phyloP scores from a whole-genome alignment of 2,888 invertebrate genomes.

The Coremacera marginata region DNA sequence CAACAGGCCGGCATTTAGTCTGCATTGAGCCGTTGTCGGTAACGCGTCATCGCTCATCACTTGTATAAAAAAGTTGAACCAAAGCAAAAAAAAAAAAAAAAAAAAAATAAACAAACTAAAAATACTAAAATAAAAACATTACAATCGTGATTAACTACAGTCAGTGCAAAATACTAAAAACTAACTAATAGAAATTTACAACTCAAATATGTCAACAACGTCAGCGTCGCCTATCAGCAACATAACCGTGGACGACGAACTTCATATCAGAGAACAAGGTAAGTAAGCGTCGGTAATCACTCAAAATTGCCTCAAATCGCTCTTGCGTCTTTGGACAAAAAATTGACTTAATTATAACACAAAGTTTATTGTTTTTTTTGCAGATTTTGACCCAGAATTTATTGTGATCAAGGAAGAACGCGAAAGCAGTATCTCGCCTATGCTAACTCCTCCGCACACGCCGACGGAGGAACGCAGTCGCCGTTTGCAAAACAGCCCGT shows the following conservation, averaged over 20 bases:
- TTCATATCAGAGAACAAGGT: conserved; percentile 68
- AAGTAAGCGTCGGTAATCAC: conserved; percentile 53
- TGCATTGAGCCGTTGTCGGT: conserved; percentile 61
- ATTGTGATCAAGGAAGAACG: conserved; percentile 76
- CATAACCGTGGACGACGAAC: conserved; percentile 69
- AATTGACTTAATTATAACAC: not conserved
- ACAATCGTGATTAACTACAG: conserved; percentile 23
- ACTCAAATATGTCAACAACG: conserved; percentile 67
- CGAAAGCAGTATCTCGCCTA: conserved; percentile 72
- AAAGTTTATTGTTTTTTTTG: not conserved
- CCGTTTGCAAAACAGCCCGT: conserved; percentile 49
- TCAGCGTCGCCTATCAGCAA: conserved; percentile 69
- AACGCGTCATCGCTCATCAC: conserved; percentile 45
- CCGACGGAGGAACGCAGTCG: conserved; percentile 73
- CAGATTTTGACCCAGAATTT: conserved; percentile 74
- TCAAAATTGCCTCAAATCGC: not conserved
- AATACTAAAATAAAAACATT: conserved; percentile 19
- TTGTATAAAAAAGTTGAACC: not conserved
- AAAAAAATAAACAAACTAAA: conserved; percentile 45
- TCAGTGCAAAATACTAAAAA: conserved; percentile 37
- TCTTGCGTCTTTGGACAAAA: not conserved
- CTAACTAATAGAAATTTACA: conserved; percentile 15
- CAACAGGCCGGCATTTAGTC: conserved; percentile 60
- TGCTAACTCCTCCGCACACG: conserved; percentile 81
- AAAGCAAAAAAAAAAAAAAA: conserved; percentile 36